Percentiles rank a stretch among this genome's conserved stretches.
Conservation (phyloP, 2,888 invertebrate genomes). For the Arge pagana region DNA sequence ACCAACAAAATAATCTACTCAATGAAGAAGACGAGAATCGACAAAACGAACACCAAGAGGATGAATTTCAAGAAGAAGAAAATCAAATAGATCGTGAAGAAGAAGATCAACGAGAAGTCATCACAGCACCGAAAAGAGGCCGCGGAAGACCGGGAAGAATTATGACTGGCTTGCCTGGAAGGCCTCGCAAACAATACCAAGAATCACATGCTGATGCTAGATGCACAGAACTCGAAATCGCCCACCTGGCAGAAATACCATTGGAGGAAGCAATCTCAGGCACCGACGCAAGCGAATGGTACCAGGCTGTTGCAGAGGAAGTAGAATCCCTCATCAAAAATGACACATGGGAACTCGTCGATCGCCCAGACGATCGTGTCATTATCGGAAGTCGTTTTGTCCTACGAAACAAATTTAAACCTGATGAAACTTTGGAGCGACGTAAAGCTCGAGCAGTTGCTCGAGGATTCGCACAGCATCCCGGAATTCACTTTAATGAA, state of each 20-base stretch:
- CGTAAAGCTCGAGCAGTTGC: slow-evolving; percentile 26
- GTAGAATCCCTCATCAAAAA: slow-evolving; percentile 22
- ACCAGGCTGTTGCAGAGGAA: slow-evolving; percentile 17
- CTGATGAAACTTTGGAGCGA: neutral
- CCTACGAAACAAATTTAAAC: slow-evolving; percentile 21
- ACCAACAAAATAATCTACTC: too few species aligned
- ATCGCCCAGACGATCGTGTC: slow-evolving; percentile 16
- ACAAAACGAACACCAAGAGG: too few species aligned
- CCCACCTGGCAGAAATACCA: slow-evolving; percentile 9
- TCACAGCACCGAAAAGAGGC: slow-evolving; percentile 19
- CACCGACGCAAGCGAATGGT: slow-evolving; percentile 16
- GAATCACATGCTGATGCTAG: neutral
- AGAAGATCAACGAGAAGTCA: too few species aligned
- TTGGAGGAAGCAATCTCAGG: slow-evolving; percentile 9
- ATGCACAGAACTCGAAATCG: slow-evolving; percentile 9
- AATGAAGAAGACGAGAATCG: too few species aligned
- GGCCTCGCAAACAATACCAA: slow-evolving; percentile 23
- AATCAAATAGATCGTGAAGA: too few species aligned
- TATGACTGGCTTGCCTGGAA: slow-evolving; percentile 20
- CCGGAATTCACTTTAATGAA: slow-evolving; percentile 21
- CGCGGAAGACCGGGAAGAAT: slow-evolving; percentile 22
- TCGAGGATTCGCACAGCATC: slow-evolving; percentile 23
- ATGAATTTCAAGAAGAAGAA: too few species aligned
- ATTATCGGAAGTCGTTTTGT: slow-evolving; percentile 24
- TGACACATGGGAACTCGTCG: slow-evolving; percentile 22